Base-by-base conservation (phyloP, 37 sponge, comb jelly and placozoan species). In the Aplysina aerophoba region DNA sequence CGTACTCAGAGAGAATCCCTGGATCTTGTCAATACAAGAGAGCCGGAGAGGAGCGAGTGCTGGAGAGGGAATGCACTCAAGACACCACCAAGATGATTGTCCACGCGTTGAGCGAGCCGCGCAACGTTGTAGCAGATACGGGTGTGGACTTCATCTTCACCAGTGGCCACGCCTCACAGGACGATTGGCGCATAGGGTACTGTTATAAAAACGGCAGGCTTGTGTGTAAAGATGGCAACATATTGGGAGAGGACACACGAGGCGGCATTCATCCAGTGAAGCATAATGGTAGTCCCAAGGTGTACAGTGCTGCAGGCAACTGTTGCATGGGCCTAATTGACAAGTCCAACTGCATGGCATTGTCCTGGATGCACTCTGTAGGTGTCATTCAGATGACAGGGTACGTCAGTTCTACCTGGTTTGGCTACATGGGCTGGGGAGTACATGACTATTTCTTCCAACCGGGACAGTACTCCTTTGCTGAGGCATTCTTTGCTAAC, bases 341-440 rank as follows among this genome's bases (percentile, higher is more conserved):
- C 6, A 82, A 85, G 20, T 40, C 53, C 30, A n/a, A 81, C 79
- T 83, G 86, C 36, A 92, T 92, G 92, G 92, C 92, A 50, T 56
- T 92, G 65, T 85, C 79, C n/a, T 92, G 88, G 89, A 88, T 88
- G 92, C 92, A 92, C 73, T 85, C 88, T n/a, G 92, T 83, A 4
- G 63, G 80, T 57, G 92, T 92, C 59, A 80, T 88, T 12, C 92
- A 92, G 66, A 88, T 92, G 92, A 85, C 81, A 39, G 92, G 92
- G 53, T 92, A 92, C 44, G 58, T 88, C 16, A 86, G 73, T 0
- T 36, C 75, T 27, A 92, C 92, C 0, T 88, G 89, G 92, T 92
- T 82, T 77, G 92, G 92, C 15, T 92, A 88, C 77, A 89, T 83
- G 17, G 92, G 92, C 5, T 92, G 92, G 92, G 92, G 92, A 13